Evolutionary conservation across 2,888 invertebrate genomes (phyloP).

Genomic region (Hirtodrosophila duncani): DNA sequence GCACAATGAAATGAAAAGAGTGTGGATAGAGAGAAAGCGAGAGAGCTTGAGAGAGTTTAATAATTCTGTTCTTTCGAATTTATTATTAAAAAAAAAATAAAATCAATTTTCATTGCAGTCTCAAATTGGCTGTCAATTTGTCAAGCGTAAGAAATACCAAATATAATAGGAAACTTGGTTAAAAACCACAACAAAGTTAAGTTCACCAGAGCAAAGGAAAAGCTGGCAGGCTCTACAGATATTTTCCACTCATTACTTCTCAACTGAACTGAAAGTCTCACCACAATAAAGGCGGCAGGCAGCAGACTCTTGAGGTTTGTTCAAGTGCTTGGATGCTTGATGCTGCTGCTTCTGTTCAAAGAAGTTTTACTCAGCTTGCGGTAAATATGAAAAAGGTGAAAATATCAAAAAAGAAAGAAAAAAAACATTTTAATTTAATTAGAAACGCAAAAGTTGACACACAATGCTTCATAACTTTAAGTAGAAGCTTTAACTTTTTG

Average conservation of each 20-base stretch:
- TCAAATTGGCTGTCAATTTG: slow-evolving; percentile 5
- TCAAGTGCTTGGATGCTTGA: no score
- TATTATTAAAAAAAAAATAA: no score
- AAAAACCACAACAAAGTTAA: slow-evolving; percentile 57
- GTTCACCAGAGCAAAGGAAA: slow-evolving; percentile 44
- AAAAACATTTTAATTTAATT: no score
- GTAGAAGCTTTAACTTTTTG: no score
- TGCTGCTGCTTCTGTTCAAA: slow-evolving; percentile 23
- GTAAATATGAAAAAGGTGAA: no score
- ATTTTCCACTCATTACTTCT: slow-evolving; percentile 13
- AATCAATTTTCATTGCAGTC: background rate
- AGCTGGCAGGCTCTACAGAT: slow-evolving; percentile 29
- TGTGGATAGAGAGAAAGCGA: slow-evolving; percentile 16
- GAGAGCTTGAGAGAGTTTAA: background rate
- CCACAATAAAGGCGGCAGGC: slow-evolving; percentile 57
- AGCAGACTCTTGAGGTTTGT: slow-evolving; percentile 22
- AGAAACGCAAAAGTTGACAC: no score
- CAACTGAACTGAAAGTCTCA: slow-evolving; percentile 5
- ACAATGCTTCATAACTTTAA: no score
- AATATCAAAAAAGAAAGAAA: no score
- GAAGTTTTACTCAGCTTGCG: no score
- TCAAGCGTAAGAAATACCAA: slow-evolving; percentile 32
- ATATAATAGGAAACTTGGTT: slow-evolving; percentile 26
- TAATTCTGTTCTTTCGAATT: slow-evolving; percentile 1
- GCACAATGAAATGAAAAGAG: slow-evolving; percentile 57